A percentile compares a stretch with the other conserved stretches of the same genome.
These are phyloP conservation scores for Ictidomys tridecemlineatus DNA, from an alignment of 2,113 vertebrate species.

Conservation along the genomic window DNA sequence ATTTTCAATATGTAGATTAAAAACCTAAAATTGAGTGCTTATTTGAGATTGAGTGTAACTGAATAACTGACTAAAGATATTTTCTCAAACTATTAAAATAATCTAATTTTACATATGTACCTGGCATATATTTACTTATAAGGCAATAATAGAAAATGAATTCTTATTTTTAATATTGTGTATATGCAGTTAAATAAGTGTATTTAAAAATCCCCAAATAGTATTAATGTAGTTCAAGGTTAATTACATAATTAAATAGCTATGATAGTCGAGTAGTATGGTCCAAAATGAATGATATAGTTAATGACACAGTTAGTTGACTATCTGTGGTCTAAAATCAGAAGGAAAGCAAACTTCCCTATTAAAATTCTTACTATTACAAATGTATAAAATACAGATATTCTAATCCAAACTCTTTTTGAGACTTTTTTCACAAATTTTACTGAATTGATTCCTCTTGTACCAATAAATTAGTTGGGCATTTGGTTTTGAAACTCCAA, in stretches of 20 bases:
- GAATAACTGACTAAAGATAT: slow-evolving; percentile 35
- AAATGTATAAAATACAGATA: slow-evolving; percentile 11
- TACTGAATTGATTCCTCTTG: neutral
- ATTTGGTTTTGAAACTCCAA: slow-evolving; percentile 41
- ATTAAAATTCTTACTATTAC: neutral
- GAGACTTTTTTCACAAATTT: neutral
- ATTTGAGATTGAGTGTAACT: slow-evolving; percentile 45
- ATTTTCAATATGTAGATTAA: slow-evolving; percentile 45
- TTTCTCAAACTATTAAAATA: slow-evolving; percentile 46
- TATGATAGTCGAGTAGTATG: neutral
- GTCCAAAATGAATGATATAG: slow-evolving; percentile 9
- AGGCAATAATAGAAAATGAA: neutral
- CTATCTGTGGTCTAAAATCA: neutral
- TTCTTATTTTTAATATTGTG: slow-evolving; percentile 29
- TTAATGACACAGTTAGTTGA: slow-evolving; percentile 16
- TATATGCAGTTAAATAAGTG: slow-evolving; percentile 3
- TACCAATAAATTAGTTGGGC: neutral
- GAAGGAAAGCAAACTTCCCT: slow-evolving; percentile 35
- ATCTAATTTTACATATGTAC: slow-evolving; percentile 44
- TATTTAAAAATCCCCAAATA: neutral
- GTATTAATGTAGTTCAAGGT: slow-evolving; percentile 23
- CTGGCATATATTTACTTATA: slow-evolving; percentile 40
- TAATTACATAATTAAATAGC: slow-evolving; percentile 31
- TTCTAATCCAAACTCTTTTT: slow-evolving; percentile 45
- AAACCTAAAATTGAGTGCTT: slow-evolving; percentile 26